A percentile compares a stretch with the other conserved stretches of the same genome.
phyloP scores from a whole-genome alignment of 1,140 invertebrate species.

The Zaprionus ornatus region DNA sequence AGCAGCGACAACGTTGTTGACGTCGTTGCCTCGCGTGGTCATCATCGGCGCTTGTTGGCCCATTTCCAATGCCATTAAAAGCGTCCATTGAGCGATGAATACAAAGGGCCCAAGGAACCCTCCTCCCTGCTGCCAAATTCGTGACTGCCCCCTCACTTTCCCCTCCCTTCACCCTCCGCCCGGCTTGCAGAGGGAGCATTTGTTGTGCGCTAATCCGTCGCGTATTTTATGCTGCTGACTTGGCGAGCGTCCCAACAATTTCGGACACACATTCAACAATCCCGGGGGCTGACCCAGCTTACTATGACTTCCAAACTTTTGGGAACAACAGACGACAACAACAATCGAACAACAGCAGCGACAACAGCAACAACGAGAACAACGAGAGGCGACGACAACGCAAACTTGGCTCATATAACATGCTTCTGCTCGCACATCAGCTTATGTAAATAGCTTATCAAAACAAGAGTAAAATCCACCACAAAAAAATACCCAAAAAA shows the following conservation, averaged over 20 bases:
- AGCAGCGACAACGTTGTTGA: conserved; percentile 24
- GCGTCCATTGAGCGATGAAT: conserved; percentile 57
- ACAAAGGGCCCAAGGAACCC: conserved; percentile 36
- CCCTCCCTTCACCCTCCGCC: not conserved
- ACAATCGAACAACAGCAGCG: conserved; percentile 10
- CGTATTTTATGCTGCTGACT: conserved; percentile 71
- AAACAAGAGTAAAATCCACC: conserved; percentile 31
- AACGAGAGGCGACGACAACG: not conserved
- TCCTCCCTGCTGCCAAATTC: not conserved
- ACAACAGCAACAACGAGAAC: not conserved
- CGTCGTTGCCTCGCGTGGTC: conserved; percentile 53
- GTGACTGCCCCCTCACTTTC: not conserved
- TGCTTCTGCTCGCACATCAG: conserved; percentile 56
- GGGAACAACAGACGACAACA: conserved; percentile 2
- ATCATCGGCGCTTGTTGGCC: conserved; percentile 57
- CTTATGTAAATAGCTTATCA: conserved; percentile 77
- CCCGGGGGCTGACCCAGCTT: conserved; percentile 48
- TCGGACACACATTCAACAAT: conserved; percentile 40
- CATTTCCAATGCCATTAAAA: conserved; percentile 79
- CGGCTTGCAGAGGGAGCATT: conserved; percentile 29
- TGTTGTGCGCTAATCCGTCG: conserved; percentile 75
- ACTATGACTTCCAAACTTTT: conserved; percentile 51
- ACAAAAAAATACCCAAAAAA: conserved; percentile 24
- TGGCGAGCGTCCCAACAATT: conserved; percentile 56
- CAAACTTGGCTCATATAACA: conserved; percentile 49